Conservation (phyloP, 1,140 invertebrate genomes). For the Rhynchophorus ferrugineus region DNA sequence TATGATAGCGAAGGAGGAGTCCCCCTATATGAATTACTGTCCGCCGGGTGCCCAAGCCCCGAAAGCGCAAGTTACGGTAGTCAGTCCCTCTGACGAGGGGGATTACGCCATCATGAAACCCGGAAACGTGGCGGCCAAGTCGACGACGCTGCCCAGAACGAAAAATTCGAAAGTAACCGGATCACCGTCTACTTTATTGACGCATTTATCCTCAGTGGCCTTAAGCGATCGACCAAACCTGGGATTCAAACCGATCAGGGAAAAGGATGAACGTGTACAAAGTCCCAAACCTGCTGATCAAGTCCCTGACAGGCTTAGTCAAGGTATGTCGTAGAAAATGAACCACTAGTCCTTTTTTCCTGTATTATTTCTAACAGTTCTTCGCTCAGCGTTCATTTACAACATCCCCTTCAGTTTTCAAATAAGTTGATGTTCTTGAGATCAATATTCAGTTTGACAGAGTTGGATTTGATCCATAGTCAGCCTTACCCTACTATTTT, state of each 20-base stretch:
- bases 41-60: conserved; percentile 12
- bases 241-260: conserved; percentile 31
- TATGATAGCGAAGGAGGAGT: conserved; percentile 7
- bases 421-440: too few relatives aligned
- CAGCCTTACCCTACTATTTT: too few relatives aligned
- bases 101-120: conserved; percentile 41
- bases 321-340: conserved; percentile 1
- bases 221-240: conserved; percentile 16
- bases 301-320: conserved; percentile 11
- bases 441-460: too few relatives aligned
- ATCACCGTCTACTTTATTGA: conserved; percentile 13
- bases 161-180: neutral
- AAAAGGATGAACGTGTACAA: conserved; percentile 21
- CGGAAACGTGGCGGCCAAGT: conserved; percentile 12
- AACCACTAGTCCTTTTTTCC: neutral
- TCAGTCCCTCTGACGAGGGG: neutral
- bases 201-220: conserved; percentile 15
- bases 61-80: conserved; percentile 6
- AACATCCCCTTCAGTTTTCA: too few relatives aligned
- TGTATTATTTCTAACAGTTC: neutral
- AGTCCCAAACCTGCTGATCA: conserved; percentile 15
- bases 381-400: too few relatives aligned
- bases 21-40: conserved; percentile 38
- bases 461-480: too few relatives aligned
- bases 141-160: neutral